A percentile compares a stretch with the other conserved stretches of the same genome.
Evolutionary conservation across 2,113 vertebrate genomes (phyloP).

Genomic region (Apeltes quadracus): DNA sequence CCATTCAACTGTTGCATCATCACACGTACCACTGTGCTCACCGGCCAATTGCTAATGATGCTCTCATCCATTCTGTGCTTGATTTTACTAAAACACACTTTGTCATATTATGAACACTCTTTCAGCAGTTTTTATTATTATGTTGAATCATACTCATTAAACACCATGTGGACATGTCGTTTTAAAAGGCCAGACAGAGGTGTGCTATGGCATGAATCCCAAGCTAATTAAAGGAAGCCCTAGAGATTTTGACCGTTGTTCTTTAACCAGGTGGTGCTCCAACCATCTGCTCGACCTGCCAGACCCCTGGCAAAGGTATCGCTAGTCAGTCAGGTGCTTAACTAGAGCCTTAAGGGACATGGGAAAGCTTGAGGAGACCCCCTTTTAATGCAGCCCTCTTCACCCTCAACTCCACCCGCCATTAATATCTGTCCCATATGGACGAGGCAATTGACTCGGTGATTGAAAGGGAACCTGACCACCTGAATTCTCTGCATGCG

Average conservation of each 20-base stretch:
- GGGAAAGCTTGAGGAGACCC: conserved; percentile 35
- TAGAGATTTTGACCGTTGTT: conserved; percentile 43
- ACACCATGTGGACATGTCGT: background rate
- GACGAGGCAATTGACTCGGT: conserved; percentile 79
- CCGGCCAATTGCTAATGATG: background rate
- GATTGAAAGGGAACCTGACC: conserved; percentile 74
- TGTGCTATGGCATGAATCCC: conserved; percentile 33
- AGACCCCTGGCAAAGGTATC: conserved; percentile 56
- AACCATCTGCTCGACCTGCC: conserved; percentile 51
- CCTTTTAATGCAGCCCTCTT: conserved; percentile 72
- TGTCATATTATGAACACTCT: background rate
- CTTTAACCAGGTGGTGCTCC: conserved; percentile 64
- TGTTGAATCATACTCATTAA: background rate
- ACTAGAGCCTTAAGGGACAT: conserved; percentile 66
- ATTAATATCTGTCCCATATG: conserved; percentile 80
- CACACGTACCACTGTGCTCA: background rate
- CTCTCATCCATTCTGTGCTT: background rate
- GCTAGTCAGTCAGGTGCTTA: conserved; percentile 77
- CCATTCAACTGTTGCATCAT: background rate
- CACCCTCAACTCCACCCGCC: conserved; percentile 55
- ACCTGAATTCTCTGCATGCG: conserved; percentile 68
- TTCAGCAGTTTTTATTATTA: background rate
- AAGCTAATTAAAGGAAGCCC: conserved; percentile 65
- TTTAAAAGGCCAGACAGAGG: conserved; percentile 26
- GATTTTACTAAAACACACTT: background rate